Percentiles rank a stretch among this genome's conserved stretches.
These are phyloP conservation scores for Poliocrania exsul DNA, from an alignment of 2,797 vertebrate genomes.

Conservation along the genomic window DNA sequence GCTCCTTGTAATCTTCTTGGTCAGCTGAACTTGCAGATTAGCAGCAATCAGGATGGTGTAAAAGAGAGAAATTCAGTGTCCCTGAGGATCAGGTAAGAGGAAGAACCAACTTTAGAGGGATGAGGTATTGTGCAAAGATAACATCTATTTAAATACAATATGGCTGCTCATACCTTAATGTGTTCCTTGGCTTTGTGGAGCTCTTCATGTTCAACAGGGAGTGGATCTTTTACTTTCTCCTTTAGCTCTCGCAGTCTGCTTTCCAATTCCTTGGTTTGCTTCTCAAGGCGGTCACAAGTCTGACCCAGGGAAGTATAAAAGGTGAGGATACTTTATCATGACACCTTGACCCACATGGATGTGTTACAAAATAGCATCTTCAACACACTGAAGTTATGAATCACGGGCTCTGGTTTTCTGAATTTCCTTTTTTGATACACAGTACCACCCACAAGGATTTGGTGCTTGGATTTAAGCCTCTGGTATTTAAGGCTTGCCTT, in stretches of 20 bases:
- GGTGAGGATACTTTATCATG: background rate
- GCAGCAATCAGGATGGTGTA: background rate
- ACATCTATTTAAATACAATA: background rate
- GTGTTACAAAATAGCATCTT: background rate
- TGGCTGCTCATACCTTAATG: conserved; percentile 77
- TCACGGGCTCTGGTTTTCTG: background rate
- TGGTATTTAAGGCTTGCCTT: background rate
- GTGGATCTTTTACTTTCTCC: conserved; percentile 76
- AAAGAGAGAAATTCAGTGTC: background rate
- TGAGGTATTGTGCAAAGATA: background rate
- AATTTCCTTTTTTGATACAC: background rate
- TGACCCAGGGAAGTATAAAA: conserved; percentile 51
- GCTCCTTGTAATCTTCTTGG: background rate
- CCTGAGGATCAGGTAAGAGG: background rate
- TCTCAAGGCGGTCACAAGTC: conserved; percentile 86
- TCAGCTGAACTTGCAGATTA: background rate
- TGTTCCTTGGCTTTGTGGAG: conserved; percentile 75
- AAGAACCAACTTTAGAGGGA: background rate
- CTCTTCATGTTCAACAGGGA: conserved; percentile 81
- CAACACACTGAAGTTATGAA: background rate
- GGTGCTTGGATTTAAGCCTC: background rate
- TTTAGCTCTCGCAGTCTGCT: conserved; percentile 78
- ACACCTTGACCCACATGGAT: background rate
- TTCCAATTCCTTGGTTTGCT: conserved; percentile 74
- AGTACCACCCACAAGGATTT: background rate